These are phyloP conservation scores for Myotis daubentonii DNA, from an alignment of 2,797 vertebrate genomes.

Conservation along the genomic window DNA sequence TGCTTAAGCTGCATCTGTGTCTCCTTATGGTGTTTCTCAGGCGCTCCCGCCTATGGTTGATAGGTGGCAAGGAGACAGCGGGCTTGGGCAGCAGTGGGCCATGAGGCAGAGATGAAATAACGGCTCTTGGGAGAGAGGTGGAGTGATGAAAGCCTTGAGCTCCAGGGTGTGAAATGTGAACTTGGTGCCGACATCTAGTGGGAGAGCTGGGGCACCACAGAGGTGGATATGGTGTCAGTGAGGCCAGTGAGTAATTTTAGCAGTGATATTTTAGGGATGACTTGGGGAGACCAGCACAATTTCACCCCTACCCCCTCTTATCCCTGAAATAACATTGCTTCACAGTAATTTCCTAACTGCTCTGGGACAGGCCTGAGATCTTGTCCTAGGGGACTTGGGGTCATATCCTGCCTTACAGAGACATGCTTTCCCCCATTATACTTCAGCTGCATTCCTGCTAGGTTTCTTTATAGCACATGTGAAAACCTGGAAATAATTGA, in stretches of 20 bases:
- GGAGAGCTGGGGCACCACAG: slow-evolving; percentile 9
- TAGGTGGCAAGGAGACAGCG: neutral
- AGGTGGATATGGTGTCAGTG: neutral
- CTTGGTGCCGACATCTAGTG: slow-evolving; percentile 30
- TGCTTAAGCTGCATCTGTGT: neutral
- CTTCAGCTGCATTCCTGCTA: neutral
- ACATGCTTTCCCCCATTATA: neutral
- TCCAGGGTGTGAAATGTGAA: slow-evolving; percentile 52
- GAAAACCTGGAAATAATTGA: slow-evolving; percentile 9
- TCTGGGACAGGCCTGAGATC: neutral
- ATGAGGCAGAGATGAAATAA: neutral
- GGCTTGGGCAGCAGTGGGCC: neutral
- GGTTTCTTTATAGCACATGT: slow-evolving; percentile 21
- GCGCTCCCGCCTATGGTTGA: neutral
- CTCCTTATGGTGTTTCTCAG: neutral
- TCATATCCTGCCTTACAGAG: neutral
- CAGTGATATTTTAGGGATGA: slow-evolving; percentile 53
- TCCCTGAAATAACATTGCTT: slow-evolving; percentile 11
- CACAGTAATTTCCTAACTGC: slow-evolving; percentile 20
- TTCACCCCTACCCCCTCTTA: neutral
- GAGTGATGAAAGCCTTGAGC: slow-evolving; percentile 46
- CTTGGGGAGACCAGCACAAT: slow-evolving; percentile 28
- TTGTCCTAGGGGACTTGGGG: neutral
- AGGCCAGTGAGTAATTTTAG: slow-evolving; percentile 61
- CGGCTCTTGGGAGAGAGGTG: neutral